Percentiles rank a stretch among this genome's conserved stretches.
Evolutionary conservation across 2,113 vertebrate species (phyloP).

Genomic region (Parus major): DNA sequence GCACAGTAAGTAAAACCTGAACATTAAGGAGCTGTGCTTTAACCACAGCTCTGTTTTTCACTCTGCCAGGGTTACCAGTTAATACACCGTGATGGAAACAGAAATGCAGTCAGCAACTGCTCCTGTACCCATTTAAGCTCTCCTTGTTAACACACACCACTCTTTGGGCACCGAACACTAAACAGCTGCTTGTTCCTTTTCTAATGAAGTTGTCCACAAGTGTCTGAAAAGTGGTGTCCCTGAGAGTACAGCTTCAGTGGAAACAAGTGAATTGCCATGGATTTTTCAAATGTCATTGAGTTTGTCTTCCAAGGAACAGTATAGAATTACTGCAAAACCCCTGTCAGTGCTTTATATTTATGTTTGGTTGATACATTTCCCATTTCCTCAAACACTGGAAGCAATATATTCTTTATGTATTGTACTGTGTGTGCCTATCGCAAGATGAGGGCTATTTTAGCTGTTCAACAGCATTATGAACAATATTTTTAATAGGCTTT

Average conservation of each 20-base stretch:
- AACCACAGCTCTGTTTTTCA: background rate
- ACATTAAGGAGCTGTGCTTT: background rate
- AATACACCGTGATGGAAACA: background rate
- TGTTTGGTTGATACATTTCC: background rate
- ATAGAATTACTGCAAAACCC: background rate
- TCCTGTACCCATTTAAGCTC: background rate
- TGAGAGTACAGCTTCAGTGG: background rate
- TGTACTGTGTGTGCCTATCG: background rate
- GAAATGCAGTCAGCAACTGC: background rate
- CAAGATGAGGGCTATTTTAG: background rate
- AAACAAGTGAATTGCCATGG: background rate
- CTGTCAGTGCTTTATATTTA: background rate
- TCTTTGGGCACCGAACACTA: background rate
- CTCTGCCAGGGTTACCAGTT: background rate
- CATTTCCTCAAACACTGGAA: background rate
- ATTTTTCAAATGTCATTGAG: background rate
- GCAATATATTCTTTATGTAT: background rate
- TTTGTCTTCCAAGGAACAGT: background rate
- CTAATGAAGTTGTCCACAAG: background rate
- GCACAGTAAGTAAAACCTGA: background rate
- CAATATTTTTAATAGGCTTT: background rate
- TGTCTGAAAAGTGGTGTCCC: background rate
- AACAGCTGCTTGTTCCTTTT: background rate
- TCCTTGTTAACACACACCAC: background rate
- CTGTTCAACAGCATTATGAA: background rate